A percentile compares a stretch with the other conserved stretches of the same genome.
These are phyloP conservation scores for Aspidoscelis tigris DNA, from an alignment of 2,113 vertebrate genomes.

Conservation along the genomic window DNA sequence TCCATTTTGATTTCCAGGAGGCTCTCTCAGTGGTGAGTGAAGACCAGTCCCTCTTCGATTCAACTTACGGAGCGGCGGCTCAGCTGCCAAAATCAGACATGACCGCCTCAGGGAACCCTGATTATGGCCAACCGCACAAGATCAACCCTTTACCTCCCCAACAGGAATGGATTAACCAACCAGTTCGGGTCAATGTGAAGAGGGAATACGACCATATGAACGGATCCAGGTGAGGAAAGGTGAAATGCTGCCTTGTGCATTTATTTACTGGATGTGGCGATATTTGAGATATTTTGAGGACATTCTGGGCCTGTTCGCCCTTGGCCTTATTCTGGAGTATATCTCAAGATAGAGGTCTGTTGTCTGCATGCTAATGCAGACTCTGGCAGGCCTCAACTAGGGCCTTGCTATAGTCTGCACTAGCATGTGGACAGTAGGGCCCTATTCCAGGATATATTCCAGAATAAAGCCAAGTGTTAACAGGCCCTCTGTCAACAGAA, in stretches of 20 bases:
- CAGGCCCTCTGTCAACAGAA: too few relatives aligned
- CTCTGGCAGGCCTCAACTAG: too few relatives aligned
- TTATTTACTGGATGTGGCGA: not conserved
- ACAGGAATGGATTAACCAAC: slow-evolving; percentile 98
- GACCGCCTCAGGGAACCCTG: slow-evolving; percentile 97
- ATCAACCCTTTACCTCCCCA: slow-evolving; percentile 95
- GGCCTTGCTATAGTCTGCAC: too few relatives aligned
- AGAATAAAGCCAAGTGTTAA: too few relatives aligned
- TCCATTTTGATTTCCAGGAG: slow-evolving; percentile 82
- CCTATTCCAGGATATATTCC: too few relatives aligned
- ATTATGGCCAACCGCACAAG: slow-evolving; percentile 96
- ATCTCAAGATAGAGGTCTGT: too few relatives aligned
- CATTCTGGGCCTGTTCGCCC: too few relatives aligned
- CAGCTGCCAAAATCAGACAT: slow-evolving; percentile 97
- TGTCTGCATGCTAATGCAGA: too few relatives aligned
- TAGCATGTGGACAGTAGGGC: too few relatives aligned
- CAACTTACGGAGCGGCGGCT: slow-evolving; percentile 90
- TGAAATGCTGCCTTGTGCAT: not conserved
- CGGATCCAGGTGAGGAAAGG: slow-evolving; percentile 87
- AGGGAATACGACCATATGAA: slow-evolving; percentile 99
- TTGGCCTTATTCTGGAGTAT: too few relatives aligned
- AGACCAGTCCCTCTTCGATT: slow-evolving; percentile 98
- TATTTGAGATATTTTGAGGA: not conserved
- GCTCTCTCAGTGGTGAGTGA: slow-evolving; percentile 99
- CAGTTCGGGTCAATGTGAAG: slow-evolving; percentile 92